Base-by-base conservation (phyloP, 2,888 invertebrate species). In the Orgyia antiqua region DNA sequence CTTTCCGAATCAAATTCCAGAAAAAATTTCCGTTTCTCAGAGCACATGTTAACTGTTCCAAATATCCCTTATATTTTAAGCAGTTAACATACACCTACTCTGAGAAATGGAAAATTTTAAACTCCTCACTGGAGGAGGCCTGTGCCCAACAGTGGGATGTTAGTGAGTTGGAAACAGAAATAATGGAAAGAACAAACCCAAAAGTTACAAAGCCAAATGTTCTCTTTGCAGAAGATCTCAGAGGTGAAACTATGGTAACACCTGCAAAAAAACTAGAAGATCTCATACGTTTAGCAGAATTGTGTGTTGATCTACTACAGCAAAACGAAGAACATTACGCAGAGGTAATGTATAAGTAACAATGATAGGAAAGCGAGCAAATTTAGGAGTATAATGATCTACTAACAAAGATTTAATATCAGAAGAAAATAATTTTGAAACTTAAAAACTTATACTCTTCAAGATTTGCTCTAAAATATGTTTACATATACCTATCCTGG, bases 241-340 rank as follows among this genome's bases (percentile, higher is more conserved):
- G 93, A 67, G 94, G 94, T 11, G 96, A 96, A 75, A 90, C 90
- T 24, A 90, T 93, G 76, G 93, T 94, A 32, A 91, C 94, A 13
- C 94, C 96, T 4, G 91, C 92, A 33, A 95, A 95, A 84, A 96
- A 96, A 71, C 88, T 99, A 29, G 98, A 99, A 73, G 98, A 99
- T 73, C 89, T 99, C 33, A 97, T 98, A 62, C 97, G 96, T 72
- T 90, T 99, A 51, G 97, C 99, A 8, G 99, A 99, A 74, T 89
- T 99, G 25, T 99, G 99, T 84, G 98, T 99, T 31, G 99, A 99
- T 77, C 90, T 99, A 21, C 87, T 99, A 44, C 99, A 99, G 79
- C 99, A 99, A 83, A 99, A 99, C 73, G 99, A 99, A 88, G 99
- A 99, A 80, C 98, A 99, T 77, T 99, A 99, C 84, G 97, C 99